These are phyloP conservation scores for Apocheima hispidaria DNA, from an alignment of 2,888 invertebrate genomes.

Conservation along the genomic window DNA sequence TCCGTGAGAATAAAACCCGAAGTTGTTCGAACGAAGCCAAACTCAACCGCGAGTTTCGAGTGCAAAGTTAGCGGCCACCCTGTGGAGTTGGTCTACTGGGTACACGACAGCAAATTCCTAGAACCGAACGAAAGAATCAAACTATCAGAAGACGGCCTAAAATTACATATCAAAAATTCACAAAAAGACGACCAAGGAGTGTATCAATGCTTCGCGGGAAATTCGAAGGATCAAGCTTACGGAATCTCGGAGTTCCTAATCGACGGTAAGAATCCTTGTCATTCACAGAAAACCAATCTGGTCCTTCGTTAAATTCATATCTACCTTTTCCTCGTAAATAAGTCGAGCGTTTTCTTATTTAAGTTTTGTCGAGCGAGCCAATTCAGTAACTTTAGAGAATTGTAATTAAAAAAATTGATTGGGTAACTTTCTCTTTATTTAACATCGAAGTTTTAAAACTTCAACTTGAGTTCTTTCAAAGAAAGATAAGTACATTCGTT, in stretches of 20 bases:
- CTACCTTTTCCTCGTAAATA: constrained; percentile 30
- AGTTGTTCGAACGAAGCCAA: constrained; percentile 92
- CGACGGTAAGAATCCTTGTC: constrained; percentile 87
- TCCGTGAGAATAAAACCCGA: constrained; percentile 93
- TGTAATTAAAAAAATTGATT: constrained; percentile 59
- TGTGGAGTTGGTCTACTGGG: constrained; percentile 92
- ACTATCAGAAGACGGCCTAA: constrained; percentile 79
- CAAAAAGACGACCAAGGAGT: constrained; percentile 94
- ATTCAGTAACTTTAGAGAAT: constrained; percentile 38
- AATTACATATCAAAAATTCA: constrained; percentile 88
- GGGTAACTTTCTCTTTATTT: constrained; percentile 54
- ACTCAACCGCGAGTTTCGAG: constrained; percentile 93
- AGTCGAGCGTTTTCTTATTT: constrained; percentile 27
- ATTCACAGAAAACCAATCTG: constrained; percentile 26
- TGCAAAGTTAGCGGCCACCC: constrained; percentile 96
- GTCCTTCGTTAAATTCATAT: constrained; percentile 27
- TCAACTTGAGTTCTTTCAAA: constrained; percentile 43
- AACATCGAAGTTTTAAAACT: constrained; percentile 50
- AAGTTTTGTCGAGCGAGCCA: constrained; percentile 22
- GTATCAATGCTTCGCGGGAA: constrained; percentile 96
- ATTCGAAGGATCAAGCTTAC: constrained; percentile 94
- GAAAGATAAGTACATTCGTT: constrained; percentile 35
- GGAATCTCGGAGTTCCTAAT: constrained; percentile 92
- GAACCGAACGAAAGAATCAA: constrained; percentile 86
- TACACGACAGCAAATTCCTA: constrained; percentile 90